Base-by-base conservation (phyloP, 2,888 invertebrate genomes). In the Dermolepida albohirtum region DNA sequence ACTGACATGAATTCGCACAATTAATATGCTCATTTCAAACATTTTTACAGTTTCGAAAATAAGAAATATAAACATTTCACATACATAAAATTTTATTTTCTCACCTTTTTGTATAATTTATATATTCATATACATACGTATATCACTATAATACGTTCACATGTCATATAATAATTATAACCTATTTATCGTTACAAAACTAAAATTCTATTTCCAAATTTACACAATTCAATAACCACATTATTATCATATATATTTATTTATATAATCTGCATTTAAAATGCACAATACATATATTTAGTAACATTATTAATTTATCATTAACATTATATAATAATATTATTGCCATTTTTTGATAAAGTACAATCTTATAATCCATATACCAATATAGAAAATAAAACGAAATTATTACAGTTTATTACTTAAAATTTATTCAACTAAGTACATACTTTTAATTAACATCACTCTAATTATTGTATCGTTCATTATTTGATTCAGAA, bases 321-420 rank as follows among this genome's bases (percentile, higher is more conserved):
- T 8, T 47, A 47, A 47, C 14, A 43, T 43, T 43, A 57, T 11
- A 17, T 41, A 64, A 64, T 29, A 51, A 8, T 40, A 54, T 65
- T 65, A 65, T 65, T 65, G 65, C 65, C 65, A 65, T 43, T 54
- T 65, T 65, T 65, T 65, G 65, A 64, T 64, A 51, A 64, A 51
- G 41, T 47, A 51, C 52, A 51, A 51, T 41, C 12, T 29, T 43
- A 12, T 5, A 43, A 27, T 17, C n/a, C 27, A 12, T 12, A 27
- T 29, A 44, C 57, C 57, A 43, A 57, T 41, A 29, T 57, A 49
- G 22, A 49, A 49, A 34, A 34, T 34, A 34, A 34, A 6, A 10
- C 8, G 40, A 12, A 22, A 17, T 14, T 43, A 27, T 27, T 22
- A 14, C 40, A 16, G n/a, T 22, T n/a, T n/a, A 14, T 12, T 39